Base-by-base conservation (phyloP, 2,888 invertebrate genomes). In the Agonopterix heracliana region DNA sequence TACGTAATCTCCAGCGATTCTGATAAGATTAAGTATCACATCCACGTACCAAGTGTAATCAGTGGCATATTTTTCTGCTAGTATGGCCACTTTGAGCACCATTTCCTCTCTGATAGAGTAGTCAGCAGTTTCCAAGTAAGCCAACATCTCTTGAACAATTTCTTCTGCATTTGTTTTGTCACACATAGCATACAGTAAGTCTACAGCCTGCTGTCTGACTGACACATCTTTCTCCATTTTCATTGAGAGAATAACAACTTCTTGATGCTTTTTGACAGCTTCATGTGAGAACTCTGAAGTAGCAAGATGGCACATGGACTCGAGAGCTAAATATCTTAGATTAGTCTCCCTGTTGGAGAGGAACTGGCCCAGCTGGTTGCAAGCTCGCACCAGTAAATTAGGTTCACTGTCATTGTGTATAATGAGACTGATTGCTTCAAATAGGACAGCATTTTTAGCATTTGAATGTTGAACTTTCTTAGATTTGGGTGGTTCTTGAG, bases 381-480 rank as follows among this genome's bases (percentile, higher is more conserved):
- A 99, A 47, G 98, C 99, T 57, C 99, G 92, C 42, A 99, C 99
- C 69, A 99, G 90, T 57, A 99, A 90, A 87, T 97, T 97, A 41
- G 98, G 97, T 83, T 98, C 98, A 87, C 97, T 95, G 77, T 99
- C 99, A 90, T 98, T 98, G 79, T 99, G 99, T 72, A 99, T 99
- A 61, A 99, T 99, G 61, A 99, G 92, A 89, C 98, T 98, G 76
- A 99, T 99, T 44, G 99, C 99, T 90, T 99, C 99, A 90, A 99
- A 99, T 13, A 99, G 90, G 26, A 99, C 99, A 47, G 99, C 98
- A 90, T 99, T 99, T 86, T 99, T 99, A 51, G 99, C 99, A 90
- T 99, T 99, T 45, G 99, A 98, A 87, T 99, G 99, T 89, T 99
- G 99, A 34, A 99, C 99, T 89, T 99, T 99, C 89, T 99, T 99